These are phyloP conservation scores for Bugulina stolonifera DNA, from an alignment of 2,888 invertebrate species.

Conservation along the genomic window DNA sequence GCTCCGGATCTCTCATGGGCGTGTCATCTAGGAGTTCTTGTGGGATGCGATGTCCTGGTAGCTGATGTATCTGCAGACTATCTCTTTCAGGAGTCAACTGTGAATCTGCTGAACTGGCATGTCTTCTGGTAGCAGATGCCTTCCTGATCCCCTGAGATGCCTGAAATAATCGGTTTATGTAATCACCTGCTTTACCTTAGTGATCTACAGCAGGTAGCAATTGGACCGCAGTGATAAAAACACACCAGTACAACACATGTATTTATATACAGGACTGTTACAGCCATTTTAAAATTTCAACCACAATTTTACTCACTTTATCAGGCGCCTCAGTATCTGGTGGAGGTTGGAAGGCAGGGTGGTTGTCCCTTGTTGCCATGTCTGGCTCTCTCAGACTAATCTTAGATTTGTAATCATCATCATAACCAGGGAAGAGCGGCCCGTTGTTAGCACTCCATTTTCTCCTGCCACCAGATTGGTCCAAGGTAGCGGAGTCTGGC, in stretches of 20 bases:
- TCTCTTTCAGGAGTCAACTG: not conserved
- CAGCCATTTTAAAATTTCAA: no score
- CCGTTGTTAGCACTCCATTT: slow-evolving; percentile 1
- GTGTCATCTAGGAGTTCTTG: not conserved
- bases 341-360: slow-evolving; percentile 3
- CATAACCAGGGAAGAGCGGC: slow-evolving; percentile 16
- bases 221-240: no score
- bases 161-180: no score
- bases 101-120: no score
- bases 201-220: no score
- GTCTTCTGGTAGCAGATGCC: not conserved
- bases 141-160: not conserved
- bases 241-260: no score
- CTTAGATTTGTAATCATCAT: not conserved
- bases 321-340: not conserved
- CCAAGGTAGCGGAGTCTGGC: not conserved
- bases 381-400: not conserved
- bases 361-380: not conserved
- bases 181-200: no score
- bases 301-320: not conserved
- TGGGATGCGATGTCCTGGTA: not conserved
- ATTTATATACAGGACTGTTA: no score
- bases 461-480: not conserved
- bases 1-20: not conserved
- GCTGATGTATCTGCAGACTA: not conserved